Percentiles rank a stretch among this genome's conserved stretches.
Evolutionary conservation across 2,113 vertebrate genomes (phyloP).

Genomic region (Entosphenus tridentatus): DNA sequence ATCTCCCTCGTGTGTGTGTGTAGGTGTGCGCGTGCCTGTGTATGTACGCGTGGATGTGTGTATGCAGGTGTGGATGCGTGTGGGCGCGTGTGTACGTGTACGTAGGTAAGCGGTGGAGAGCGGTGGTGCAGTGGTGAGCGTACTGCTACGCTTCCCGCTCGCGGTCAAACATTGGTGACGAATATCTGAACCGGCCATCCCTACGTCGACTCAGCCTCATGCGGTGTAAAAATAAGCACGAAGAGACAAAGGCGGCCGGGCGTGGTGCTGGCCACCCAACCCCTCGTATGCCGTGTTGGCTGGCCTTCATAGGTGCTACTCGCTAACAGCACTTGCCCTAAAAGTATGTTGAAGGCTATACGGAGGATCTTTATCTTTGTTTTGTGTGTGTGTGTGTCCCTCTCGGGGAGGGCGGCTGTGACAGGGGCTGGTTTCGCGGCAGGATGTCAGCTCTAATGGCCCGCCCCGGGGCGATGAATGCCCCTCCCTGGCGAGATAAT

Average conservation of each 20-base stretch:
- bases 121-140: neutral
- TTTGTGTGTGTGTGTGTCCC: neutral
- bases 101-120: neutral
- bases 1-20: neutral
- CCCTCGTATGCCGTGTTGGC: too few species aligned
- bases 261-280: too few species aligned
- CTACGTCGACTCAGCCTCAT: neutral
- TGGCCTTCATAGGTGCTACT: neutral
- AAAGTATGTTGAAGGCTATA: neutral
- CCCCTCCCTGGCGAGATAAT: conserved; percentile 1
- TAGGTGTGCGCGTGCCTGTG: neutral
- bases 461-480: neutral
- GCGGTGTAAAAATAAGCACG: neutral
- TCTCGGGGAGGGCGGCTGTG: neutral
- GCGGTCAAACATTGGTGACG: neutral
- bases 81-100: neutral
- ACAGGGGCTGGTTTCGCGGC: too few species aligned
- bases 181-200: neutral
- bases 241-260: neutral
- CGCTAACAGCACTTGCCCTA: neutral
- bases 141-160: neutral
- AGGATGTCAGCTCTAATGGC: too few species aligned
- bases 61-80: neutral
- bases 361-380: neutral
- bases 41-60: neutral